These are phyloP conservation scores for Oreotrochilus melanogaster DNA, from an alignment of 2,113 vertebrate species.

Conservation along the genomic window DNA sequence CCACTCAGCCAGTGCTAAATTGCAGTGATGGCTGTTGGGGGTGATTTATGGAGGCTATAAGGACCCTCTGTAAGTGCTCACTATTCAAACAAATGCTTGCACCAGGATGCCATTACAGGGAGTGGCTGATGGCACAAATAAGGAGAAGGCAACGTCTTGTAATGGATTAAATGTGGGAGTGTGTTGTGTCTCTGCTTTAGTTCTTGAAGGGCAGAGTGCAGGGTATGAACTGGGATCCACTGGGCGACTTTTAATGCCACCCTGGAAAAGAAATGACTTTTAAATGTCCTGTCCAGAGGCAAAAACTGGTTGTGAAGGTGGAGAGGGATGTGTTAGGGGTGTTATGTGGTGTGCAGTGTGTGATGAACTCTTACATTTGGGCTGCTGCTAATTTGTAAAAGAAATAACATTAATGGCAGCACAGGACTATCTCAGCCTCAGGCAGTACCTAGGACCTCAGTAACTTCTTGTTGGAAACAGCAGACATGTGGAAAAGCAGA, in stretches of 20 bases:
- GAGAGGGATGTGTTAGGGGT: background rate
- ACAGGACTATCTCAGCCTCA: background rate
- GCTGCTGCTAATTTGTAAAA: background rate
- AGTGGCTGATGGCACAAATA: background rate
- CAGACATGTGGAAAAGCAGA: background rate
- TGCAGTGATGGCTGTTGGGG: background rate
- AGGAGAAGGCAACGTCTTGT: background rate
- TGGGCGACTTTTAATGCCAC: background rate
- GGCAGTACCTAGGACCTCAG: background rate
- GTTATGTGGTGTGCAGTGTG: accelerated
- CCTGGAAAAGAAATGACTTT: background rate
- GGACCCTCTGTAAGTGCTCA: background rate
- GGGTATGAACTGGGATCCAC: background rate
- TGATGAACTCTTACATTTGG: background rate
- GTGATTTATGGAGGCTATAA: background rate
- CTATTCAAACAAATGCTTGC: background rate
- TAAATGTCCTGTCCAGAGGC: background rate
- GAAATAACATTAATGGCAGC: background rate
- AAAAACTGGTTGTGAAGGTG: background rate
- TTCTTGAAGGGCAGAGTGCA: background rate
- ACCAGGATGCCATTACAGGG: background rate
- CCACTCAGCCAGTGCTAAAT: background rate
- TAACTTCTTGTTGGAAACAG: background rate
- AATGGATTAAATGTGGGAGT: background rate
- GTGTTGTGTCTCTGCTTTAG: background rate